Percentiles rank a stretch among this genome's conserved stretches.
Conservation (phyloP, 2,888 invertebrate species). For the Gryllus longicercus region DNA sequence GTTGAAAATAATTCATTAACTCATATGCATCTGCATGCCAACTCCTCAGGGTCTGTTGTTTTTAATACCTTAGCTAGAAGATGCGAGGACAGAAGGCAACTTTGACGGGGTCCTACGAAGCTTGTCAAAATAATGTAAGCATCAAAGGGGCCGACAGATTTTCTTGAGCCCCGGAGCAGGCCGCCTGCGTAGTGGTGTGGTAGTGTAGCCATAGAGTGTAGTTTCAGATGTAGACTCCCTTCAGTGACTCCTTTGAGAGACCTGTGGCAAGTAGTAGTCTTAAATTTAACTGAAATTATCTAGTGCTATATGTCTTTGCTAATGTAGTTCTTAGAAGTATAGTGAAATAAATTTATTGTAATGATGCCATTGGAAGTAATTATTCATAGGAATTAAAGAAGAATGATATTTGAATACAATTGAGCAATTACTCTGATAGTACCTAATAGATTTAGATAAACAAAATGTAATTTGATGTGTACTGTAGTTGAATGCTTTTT, state of each 20-base stretch:
- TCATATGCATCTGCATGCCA: constrained; percentile 2
- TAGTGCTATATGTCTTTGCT: background rate
- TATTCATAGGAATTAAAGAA: background rate
- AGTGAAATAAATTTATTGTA: background rate
- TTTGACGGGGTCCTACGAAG: background rate
- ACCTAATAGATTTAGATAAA: too few species aligned
- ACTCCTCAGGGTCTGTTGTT: background rate
- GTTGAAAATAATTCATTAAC: background rate
- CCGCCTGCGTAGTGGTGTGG: background rate
- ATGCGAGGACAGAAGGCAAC: background rate
- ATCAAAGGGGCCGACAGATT: background rate
- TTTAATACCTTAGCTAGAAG: constrained; percentile 17
- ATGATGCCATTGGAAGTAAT: background rate
- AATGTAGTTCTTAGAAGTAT: background rate
- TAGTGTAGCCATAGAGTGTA: background rate
- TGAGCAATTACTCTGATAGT: too few species aligned
- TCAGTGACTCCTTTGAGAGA: background rate
- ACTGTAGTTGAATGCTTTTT: background rate
- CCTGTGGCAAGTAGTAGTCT: background rate
- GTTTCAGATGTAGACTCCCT: background rate
- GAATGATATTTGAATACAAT: too few species aligned
- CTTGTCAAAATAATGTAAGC: constrained; percentile 9
- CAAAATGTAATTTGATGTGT: too few species aligned
- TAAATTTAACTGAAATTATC: background rate
- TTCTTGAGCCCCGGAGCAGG: background rate